Evolutionary conservation across 2,113 vertebrate species (phyloP).

Genomic region (Rhea americana): DNA sequence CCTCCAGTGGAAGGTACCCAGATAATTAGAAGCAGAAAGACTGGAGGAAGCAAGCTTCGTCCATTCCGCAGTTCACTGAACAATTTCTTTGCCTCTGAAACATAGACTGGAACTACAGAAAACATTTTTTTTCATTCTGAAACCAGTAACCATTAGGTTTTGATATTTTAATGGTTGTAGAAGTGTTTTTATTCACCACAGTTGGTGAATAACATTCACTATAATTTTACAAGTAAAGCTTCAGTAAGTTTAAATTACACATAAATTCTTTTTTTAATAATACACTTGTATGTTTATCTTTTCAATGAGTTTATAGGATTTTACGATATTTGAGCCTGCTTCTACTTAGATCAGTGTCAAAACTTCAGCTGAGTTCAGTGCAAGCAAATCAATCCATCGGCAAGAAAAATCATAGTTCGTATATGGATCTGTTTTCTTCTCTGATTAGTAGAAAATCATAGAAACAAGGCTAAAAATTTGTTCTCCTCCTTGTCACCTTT

Average conservation of each 20-base stretch:
- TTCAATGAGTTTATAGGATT: slow-evolving; percentile 55
- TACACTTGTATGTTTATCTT: background rate
- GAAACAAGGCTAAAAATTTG: background rate
- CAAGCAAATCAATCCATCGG: background rate
- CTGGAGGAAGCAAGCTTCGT: background rate
- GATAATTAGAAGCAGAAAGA: background rate
- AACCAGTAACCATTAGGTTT: fast-evolving
- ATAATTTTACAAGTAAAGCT: fast-evolving
- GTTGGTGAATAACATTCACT: background rate
- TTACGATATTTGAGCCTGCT: background rate
- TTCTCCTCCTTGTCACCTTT: background rate
- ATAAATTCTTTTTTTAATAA: background rate
- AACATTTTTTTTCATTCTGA: background rate
- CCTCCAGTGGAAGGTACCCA: background rate
- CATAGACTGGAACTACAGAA: background rate
- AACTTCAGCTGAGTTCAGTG: slow-evolving; percentile 12
- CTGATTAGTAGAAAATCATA: background rate
- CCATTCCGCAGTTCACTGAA: too few species aligned
- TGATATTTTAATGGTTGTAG: too few species aligned
- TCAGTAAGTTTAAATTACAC: background rate
- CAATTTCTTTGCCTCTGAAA: background rate
- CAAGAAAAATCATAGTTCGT: background rate
- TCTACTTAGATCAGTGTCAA: background rate
- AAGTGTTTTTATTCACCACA: background rate
- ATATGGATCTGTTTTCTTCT: background rate